These are phyloP conservation scores for Oxygymnocypris stewartii DNA, from an alignment of 2,113 vertebrate species.

Conservation along the genomic window DNA sequence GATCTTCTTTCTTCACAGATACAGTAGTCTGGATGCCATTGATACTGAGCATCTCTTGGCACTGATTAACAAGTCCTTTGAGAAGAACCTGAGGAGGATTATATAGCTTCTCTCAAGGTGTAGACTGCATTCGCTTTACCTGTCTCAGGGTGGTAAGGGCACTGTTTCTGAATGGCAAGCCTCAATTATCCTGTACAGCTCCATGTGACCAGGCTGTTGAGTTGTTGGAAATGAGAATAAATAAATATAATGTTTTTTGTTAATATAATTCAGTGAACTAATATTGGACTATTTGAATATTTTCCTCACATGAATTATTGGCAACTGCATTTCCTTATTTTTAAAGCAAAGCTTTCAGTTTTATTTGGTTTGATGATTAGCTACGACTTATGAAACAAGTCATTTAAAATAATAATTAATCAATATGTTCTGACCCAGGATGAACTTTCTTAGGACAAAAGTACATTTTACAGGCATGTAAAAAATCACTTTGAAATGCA, in stretches of 20 bases:
- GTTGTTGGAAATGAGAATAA: slow-evolving; percentile 30
- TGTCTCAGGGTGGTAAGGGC: slow-evolving; percentile 80
- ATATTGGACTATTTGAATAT: too few relatives aligned
- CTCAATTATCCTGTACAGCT: background rate
- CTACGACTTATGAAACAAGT: too few relatives aligned
- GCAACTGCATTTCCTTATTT: too few relatives aligned
- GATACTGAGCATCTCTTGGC: slow-evolving; percentile 75
- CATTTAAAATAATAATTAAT: too few relatives aligned
- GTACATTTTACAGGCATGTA: too few relatives aligned
- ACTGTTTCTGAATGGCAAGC: background rate
- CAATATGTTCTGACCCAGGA: too few relatives aligned
- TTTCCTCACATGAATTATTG: too few relatives aligned
- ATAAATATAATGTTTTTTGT: slow-evolving; percentile 10
- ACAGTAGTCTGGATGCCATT: slow-evolving; percentile 75
- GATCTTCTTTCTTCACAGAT: slow-evolving; percentile 58
- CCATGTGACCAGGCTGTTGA: background rate
- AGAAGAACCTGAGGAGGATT: slow-evolving; percentile 79
- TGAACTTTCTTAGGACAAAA: too few relatives aligned
- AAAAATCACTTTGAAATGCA: slow-evolving; percentile 4
- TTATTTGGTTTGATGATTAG: too few relatives aligned
- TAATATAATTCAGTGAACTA: too few relatives aligned
- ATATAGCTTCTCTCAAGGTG: slow-evolving; percentile 75
- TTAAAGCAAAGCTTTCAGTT: too few relatives aligned
- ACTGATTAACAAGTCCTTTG: slow-evolving; percentile 82
- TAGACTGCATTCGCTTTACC: slow-evolving; percentile 82